These are phyloP conservation scores for Seriola rivoliana DNA, from an alignment of 2,113 vertebrate species.

Conservation along the genomic window DNA sequence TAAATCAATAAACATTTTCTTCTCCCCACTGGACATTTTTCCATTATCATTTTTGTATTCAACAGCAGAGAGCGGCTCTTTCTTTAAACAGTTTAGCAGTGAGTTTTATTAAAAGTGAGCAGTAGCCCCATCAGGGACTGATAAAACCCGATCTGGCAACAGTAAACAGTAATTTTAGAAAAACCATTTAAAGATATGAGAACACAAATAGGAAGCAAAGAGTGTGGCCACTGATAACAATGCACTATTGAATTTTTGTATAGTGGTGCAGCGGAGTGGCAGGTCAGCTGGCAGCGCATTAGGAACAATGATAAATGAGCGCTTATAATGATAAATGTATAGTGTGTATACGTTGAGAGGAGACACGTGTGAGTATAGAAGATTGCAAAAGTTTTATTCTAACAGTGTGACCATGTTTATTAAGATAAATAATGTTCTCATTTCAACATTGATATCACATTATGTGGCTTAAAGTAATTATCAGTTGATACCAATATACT, in stretches of 20 bases:
- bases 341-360: not conserved
- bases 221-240: conserved; percentile 24
- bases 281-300: conserved; percentile 13
- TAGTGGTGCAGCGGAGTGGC: not conserved
- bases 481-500: not conserved
- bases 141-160: conserved; percentile 34
- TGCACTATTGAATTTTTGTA: conserved; percentile 1
- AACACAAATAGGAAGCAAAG: conserved; percentile 32
- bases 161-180: conserved; percentile 22
- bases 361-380: not conserved
- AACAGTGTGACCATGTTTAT: not conserved
- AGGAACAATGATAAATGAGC: conserved; percentile 40
- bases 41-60: conserved; percentile 17
- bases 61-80: not conserved
- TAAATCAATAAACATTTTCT: not conserved
- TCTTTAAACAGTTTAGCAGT: conserved; percentile 3
- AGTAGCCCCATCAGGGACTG: not conserved
- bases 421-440: not conserved
- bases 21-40: not conserved
- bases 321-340: conserved; percentile 23
- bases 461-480: not conserved
- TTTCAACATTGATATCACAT: not conserved
- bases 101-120: conserved; percentile 15
- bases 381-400: not conserved
- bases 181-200: conserved; percentile 46